phyloP scores from a whole-genome alignment of 2,797 vertebrate genomes.

The Pantherophis alleghaniensis region DNA sequence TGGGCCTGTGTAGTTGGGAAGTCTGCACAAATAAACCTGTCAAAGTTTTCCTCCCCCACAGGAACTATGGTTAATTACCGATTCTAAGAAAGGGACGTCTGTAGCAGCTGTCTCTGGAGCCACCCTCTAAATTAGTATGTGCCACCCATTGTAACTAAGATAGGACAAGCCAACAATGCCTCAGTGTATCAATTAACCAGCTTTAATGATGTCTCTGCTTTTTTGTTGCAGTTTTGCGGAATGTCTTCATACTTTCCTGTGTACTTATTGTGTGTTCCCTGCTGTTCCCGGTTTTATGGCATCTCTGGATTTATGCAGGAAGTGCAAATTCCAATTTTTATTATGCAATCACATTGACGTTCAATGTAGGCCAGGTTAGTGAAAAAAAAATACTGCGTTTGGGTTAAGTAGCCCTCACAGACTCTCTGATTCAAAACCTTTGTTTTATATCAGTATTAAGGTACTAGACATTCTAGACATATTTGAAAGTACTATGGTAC shows the following conservation, averaged over 20 bases:
- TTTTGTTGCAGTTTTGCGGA: slow-evolving; percentile 85
- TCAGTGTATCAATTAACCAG: neutral
- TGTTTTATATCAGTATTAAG: neutral
- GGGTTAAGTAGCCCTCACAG: neutral
- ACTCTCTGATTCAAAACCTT: neutral
- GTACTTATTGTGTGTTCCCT: slow-evolving; percentile 88
- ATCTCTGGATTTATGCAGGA: slow-evolving; percentile 98
- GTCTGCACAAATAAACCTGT: slow-evolving; percentile 9
- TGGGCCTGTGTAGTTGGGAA: neutral
- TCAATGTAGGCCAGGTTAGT: slow-evolving; percentile 93
- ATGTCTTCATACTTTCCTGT: slow-evolving; percentile 94
- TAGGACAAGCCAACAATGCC: neutral
- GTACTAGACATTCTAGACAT: neutral
- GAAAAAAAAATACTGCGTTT: neutral
- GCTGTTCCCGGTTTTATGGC: slow-evolving; percentile 96
- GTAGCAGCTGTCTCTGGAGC: slow-evolving; percentile 30
- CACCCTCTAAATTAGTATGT: slow-evolving; percentile 24
- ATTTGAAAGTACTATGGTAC: neutral
- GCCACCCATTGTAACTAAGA: slow-evolving; percentile 6
- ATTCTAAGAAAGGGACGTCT: neutral
- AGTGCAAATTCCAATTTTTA: slow-evolving; percentile 99
- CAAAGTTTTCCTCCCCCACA: slow-evolving; percentile 22
- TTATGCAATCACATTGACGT: slow-evolving; percentile 95
- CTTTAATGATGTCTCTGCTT: slow-evolving; percentile 33
- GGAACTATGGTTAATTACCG: neutral